Base-by-base conservation (phyloP, 1,140 invertebrate species). In the Meloidogyne chitwoodi region DNA sequence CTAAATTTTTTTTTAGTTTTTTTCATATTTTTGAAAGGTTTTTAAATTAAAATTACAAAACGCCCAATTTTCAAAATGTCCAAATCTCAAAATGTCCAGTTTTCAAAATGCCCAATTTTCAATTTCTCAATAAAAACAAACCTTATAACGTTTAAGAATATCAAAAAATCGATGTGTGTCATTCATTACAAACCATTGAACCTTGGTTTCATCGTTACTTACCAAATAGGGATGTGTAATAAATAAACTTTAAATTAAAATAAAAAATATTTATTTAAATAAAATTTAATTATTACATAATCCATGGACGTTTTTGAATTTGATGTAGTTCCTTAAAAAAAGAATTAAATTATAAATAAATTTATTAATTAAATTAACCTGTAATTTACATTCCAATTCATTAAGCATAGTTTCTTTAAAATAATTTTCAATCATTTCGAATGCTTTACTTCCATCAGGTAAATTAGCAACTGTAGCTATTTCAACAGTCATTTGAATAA, bases 381-480 rank as follows among this genome's bases (percentile, higher is more conserved):
- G 75, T 24, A 76, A 34, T 63, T 76, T 76, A 41, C 75, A 76
- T 22, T 76, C 75, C 61, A 76, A 73, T 38, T 76, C 75, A 29
- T 74, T 76, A 29, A 76, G 68, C 75, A 76, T 76, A 31, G 75
- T 76, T 34, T 76, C 75, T 38, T 68, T 64, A 48, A 76, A 76
- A 70, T 76, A 76, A 64, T 76, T 38, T 11, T n/a, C 41, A 19
- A 76, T 29, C 67, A 68, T 76, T 16, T 76, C 56, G 34, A 70
- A 76, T 34, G 16, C 65, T 62, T 62, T 66, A 0, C 64, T 75
- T 41, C 75, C 69, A 38, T 76, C 34, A 27, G 48, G 6, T 41
- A 76, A 22, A n/a, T 76, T 31, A n/a, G 75, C 75, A n/a, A 73
- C 56, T 24, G 75, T 76, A 27, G 61, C 75, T 19, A 76, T 56